Percentiles rank a stretch among this genome's conserved stretches.
Evolutionary conservation across 2,888 invertebrate genomes (phyloP).

Genomic region (Aphrophora alni): DNA sequence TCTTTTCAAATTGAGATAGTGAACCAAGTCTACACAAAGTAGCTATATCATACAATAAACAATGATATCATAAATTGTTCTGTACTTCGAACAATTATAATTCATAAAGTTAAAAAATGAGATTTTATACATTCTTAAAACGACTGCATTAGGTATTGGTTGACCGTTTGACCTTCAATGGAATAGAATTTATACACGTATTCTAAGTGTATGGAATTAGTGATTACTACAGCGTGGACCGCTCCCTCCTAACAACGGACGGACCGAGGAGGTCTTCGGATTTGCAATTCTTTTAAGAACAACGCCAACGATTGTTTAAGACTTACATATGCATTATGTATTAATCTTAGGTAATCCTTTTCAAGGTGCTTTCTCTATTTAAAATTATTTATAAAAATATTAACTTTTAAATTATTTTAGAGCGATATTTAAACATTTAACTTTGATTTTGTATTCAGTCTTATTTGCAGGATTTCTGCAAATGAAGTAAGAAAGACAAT

Average conservation of each 20-base stretch:
- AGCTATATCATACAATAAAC: background rate
- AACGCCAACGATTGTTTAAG: background rate
- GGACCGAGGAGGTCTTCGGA: background rate
- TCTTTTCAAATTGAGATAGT: background rate
- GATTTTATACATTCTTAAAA: background rate
- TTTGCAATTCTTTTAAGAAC: background rate
- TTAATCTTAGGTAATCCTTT: too few species aligned
- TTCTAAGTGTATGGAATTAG: conserved; percentile 9
- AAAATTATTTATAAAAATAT: too few species aligned
- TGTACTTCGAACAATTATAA: background rate
- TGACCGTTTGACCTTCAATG: conserved; percentile 6
- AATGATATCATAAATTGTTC: conserved; percentile 3
- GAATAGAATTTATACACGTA: background rate
- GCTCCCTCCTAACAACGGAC: background rate
- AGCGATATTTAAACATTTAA: too few species aligned
- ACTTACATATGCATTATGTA: background rate
- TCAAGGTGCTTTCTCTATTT: too few species aligned
- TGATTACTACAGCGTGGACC: background rate
- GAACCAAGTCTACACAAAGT: background rate
- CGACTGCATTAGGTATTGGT: background rate
- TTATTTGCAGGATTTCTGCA: too few species aligned
- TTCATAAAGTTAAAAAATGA: background rate
- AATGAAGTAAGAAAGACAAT: too few species aligned
- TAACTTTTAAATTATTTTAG: too few species aligned
- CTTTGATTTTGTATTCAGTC: too few species aligned